Conservation (phyloP, 2,797 vertebrate genomes). For the Ptychadena robeensis region DNA sequence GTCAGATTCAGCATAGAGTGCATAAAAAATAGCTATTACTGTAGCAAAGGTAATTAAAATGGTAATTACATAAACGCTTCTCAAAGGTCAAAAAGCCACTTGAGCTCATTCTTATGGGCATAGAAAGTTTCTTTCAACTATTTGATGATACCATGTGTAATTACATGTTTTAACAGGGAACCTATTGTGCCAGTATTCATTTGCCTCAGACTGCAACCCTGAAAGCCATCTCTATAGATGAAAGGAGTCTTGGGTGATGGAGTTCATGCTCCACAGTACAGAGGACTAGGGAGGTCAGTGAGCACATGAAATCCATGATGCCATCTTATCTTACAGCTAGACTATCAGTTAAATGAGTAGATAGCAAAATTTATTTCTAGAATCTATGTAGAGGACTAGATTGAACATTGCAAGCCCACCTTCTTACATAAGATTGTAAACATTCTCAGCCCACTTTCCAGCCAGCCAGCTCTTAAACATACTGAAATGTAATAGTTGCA, state of each 20-base stretch:
- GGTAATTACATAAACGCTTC: background rate
- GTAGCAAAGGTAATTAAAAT: background rate
- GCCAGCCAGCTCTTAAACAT: no score
- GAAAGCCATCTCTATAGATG: background rate
- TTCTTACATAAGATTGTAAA: no score
- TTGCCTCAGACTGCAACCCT: background rate
- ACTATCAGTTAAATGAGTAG: no score
- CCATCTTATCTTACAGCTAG: no score
- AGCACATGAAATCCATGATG: no score
- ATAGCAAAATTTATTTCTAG: no score
- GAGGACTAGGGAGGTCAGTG: no score
- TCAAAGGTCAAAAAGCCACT: background rate
- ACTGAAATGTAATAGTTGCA: no score
- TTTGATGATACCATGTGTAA: background rate
- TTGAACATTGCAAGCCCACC: no score
- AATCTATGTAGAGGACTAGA: no score
- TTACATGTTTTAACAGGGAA: background rate
- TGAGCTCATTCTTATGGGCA: background rate
- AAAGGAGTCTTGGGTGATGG: background rate
- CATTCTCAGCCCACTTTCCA: no score
- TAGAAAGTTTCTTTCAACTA: background rate
- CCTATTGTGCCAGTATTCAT: background rate
- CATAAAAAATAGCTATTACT: background rate
- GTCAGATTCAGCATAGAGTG: background rate
- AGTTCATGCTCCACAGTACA: no score